Base-by-base conservation (phyloP, 2,888 invertebrate genomes). In the Drosophila fungiperda region DNA sequence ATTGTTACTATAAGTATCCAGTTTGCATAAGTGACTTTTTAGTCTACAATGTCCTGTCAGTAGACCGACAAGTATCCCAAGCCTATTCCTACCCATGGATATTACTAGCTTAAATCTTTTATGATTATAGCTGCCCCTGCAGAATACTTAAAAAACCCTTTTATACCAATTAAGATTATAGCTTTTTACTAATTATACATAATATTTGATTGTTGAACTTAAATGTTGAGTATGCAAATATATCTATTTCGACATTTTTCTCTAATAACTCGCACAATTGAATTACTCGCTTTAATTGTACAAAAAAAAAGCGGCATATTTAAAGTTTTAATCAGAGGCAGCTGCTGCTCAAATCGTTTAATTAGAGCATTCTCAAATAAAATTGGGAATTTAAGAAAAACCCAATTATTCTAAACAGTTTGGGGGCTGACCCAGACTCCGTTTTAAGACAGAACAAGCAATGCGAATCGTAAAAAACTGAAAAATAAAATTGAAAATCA, bases 361-460 rank as follows among this genome's bases (percentile, higher is more conserved):
- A 80, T 83, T 82, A 73, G 68, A 55, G 60, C 48, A 60, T 76
- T 58, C 65, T 59, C 40, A 52, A 65, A 54, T 36, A 42, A n/a
- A 50, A n/a, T 42, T 11, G 50, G 36, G 29, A 54, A 49, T n/a
- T 11, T 59, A n/a, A 23, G 45, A 32, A 53, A 75, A 76, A 78
- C 33, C 38, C 76, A 80, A 83, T 78, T 83, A 83, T 76, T 76
- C 55, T 78, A 83, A 82, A 69, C 81, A 70, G 72, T 38, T 59
- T 29, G 35, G 26, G 20, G 15, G 54, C 33, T 40, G 59, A 58
- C 32, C 32, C 38, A 7, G 49, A 6, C 29, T 17, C 26, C 6
- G 48, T 9, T n/a, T 45, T 45, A 23, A 11, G 29, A n/a, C 35
- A 33, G 38, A 33, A 38, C 45, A 8, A 48, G 49, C 6, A 23